Percentiles rank a stretch among this genome's conserved stretches.
These are phyloP conservation scores for Xylophagus ater DNA, from an alignment of 2,888 invertebrate genomes.

Conservation along the genomic window DNA sequence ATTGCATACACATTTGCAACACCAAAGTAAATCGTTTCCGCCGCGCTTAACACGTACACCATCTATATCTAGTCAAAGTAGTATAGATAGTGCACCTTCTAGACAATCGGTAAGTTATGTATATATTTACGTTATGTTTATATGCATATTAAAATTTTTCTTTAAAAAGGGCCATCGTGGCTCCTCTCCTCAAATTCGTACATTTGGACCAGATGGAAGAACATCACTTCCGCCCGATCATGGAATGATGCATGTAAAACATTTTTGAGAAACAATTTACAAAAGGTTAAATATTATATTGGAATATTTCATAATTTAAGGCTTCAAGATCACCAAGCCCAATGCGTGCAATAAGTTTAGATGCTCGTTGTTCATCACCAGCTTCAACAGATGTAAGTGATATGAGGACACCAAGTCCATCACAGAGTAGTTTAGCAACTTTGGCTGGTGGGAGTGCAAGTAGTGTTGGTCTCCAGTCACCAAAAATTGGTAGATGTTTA, in stretches of 20 bases:
- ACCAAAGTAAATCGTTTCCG: slow-evolving; percentile 58
- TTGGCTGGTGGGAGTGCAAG: slow-evolving; percentile 36
- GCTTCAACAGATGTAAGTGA: slow-evolving; percentile 39
- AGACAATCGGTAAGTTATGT: slow-evolving; percentile 40
- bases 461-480: slow-evolving; percentile 27
- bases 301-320: slow-evolving; percentile 24
- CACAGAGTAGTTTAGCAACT: slow-evolving; percentile 61
- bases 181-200: slow-evolving; percentile 73
- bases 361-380: slow-evolving; percentile 55
- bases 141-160: neutral
- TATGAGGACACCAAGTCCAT: slow-evolving; percentile 50
- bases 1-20: slow-evolving; percentile 47
- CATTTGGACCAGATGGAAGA: slow-evolving; percentile 71
- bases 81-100: slow-evolving; percentile 62
- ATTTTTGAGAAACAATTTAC: neutral
- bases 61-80: slow-evolving; percentile 73
- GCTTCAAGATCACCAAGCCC: slow-evolving; percentile 64
- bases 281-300: slow-evolving; percentile 4
- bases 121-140: slow-evolving; percentile 9
- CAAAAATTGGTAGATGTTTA: slow-evolving; percentile 48
- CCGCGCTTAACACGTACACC: slow-evolving; percentile 64
- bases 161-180: slow-evolving; percentile 56
- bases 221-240: slow-evolving; percentile 40
- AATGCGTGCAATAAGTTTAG: slow-evolving; percentile 63
- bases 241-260: slow-evolving; percentile 20